Conservation (phyloP, 2,888 invertebrate genomes). For the Epistrophella euchroma region DNA sequence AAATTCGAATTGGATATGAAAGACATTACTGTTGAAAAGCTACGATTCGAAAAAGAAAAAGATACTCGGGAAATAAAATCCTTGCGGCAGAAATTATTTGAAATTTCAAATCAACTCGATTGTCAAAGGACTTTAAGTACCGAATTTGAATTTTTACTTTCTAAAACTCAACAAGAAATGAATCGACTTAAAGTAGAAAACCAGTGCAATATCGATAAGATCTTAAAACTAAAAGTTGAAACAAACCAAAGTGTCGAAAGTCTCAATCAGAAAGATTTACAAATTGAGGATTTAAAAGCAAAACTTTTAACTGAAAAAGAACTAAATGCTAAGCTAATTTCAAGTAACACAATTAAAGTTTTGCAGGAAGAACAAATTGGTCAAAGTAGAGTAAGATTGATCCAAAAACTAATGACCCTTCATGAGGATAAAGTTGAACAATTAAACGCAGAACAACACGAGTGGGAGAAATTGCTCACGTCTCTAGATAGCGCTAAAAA, state of each 20-base stretch:
- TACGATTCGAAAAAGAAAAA: slow-evolving; percentile 76
- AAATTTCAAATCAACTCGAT: slow-evolving; percentile 42
- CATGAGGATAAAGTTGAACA: slow-evolving; percentile 80
- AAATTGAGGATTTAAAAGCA: slow-evolving; percentile 34
- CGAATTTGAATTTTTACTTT: slow-evolving; percentile 60
- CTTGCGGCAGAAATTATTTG: slow-evolving; percentile 77
- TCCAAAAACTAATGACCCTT: slow-evolving; percentile 78
- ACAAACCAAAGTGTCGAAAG: slow-evolving; percentile 22
- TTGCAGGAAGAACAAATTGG: slow-evolving; percentile 9
- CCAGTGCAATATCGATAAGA: slow-evolving; percentile 54
- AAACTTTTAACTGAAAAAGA: slow-evolving; percentile 19
- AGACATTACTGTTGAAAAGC: slow-evolving; percentile 76
- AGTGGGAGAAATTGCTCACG: slow-evolving; percentile 80
- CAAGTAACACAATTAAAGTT: not conserved
- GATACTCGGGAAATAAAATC: slow-evolving; percentile 76
- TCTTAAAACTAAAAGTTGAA: slow-evolving; percentile 32
- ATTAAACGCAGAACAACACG: slow-evolving; percentile 78
- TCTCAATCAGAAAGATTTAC: slow-evolving; percentile 29
- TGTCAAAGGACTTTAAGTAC: slow-evolving; percentile 48
- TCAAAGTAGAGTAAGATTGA: slow-evolving; percentile 75
- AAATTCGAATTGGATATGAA: slow-evolving; percentile 78
- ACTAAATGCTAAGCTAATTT: not conserved
- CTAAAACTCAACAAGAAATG: slow-evolving; percentile 59
- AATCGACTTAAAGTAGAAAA: slow-evolving; percentile 52
- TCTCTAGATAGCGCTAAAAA: slow-evolving; percentile 77